Conservation (phyloP, 2,113 vertebrate genomes). For the Paramisgurnus dabryanus region DNA sequence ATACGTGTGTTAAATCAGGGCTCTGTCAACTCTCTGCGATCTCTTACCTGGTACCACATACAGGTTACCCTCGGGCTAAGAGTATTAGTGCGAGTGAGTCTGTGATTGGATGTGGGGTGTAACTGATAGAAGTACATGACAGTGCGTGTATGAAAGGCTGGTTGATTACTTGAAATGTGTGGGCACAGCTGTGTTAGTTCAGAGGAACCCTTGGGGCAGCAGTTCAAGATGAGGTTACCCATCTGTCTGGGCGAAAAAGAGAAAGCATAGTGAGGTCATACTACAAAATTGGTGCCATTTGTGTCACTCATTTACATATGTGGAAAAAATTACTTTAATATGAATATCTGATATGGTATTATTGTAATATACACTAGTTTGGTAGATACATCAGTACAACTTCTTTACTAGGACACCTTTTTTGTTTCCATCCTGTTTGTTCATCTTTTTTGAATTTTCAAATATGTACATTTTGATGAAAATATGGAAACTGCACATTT, state of each 20-base stretch:
- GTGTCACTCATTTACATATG: no score
- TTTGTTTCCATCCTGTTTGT: no score
- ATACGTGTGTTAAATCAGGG: conserved; percentile 6
- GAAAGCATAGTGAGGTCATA: neutral
- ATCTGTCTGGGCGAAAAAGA: conserved; percentile 65
- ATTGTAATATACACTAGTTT: no score
- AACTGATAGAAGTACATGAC: neutral
- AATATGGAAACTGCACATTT: no score
- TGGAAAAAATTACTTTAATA: no score
- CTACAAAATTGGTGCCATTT: no score
- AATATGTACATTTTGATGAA: no score
- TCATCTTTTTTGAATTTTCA: no score
- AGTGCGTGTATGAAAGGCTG: neutral
- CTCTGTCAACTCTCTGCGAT: neutral
- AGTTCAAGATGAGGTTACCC: conserved; percentile 68
- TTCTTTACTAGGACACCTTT: no score
- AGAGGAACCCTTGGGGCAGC: conserved; percentile 68
- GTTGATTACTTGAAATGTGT: conserved; percentile 50
- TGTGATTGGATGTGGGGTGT: neutral
- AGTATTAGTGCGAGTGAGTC: conserved; percentile 13
- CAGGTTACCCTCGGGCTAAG: neutral
- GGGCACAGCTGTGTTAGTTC: conserved; percentile 64
- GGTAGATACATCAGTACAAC: no score
- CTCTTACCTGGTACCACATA: neutral
- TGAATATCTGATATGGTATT: no score